Base-by-base conservation (phyloP, 2,888 invertebrate genomes). In the Trissolcus japonicus region DNA sequence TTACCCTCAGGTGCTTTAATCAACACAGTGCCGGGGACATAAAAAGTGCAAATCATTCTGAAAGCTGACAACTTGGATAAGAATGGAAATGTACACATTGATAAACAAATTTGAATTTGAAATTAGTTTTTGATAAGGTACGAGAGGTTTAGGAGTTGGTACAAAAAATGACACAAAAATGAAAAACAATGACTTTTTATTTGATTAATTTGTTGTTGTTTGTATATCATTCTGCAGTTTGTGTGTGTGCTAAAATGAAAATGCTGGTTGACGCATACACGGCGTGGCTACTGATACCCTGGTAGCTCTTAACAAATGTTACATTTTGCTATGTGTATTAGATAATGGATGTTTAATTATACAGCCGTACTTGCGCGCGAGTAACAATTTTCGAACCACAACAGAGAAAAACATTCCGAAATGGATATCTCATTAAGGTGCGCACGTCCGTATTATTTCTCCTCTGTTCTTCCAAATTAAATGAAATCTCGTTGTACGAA, bases 271-370 rank as follows among this genome's bases (percentile, higher is more conserved):
- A 43, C 7, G 14, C 14, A 14, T 54, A 40, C 7, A 19, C 56
- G 21, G 4, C 25, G 0, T 4, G 25, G 29, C 41, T 35, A 55
- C 60, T 54, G 60, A 68, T 68, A 61, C 46, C 55, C 61, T 56
- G 54, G 19, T 55, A 55, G 61, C 61, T 61, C 19, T 61, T 60
- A 48, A 46, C 69, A 62, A 61, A 62, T 53, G 71, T 71, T 62
- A 51, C 57, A 57, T 69, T 61, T 63, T 62, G 62, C 35, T 35
- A 11, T 35, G 9, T 25, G 14, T 62, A 57, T 71, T 51, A 63
- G 50, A 55, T 62, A 71, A 62, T 71, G 57, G 25, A 71, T 53
- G 41, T 71, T 71, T 71, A 71, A 62, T 57, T 54, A 16, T 50
- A 35, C 57, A 53, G 43, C 35, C 17, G 50, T 51, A 29, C 53